Evolutionary conservation across 2,888 invertebrate genomes (phyloP), one percentile per base, ranked within the genome.

Genomic region (Andrena haemorrhoa): DNA sequence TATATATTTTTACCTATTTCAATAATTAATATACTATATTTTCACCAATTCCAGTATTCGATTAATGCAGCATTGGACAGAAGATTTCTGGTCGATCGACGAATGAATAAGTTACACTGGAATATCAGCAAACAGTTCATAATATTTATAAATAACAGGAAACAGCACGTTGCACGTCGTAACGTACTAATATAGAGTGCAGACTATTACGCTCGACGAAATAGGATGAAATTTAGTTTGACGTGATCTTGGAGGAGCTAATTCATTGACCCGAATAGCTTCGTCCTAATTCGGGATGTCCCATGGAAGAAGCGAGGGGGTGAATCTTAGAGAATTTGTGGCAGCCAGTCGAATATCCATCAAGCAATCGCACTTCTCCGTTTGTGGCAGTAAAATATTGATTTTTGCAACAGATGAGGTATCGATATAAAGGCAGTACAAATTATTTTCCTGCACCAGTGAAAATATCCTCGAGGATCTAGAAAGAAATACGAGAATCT

Each of bases 261-360:
- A 82, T 86, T 87, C 76, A 70, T 82, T 73, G 82, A 84, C 72
- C 86, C 56, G 76, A 75, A 75, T 82, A 68, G 70, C 70, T 69
- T 26, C 72, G 82, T 29, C 86, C 78, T 80, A 84, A 87, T 87
- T 88, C 61, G 61, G 69, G 75, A 58, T 75, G 64, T 81, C 76
- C 64, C 29, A 23, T 61, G 16, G 58, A 85, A 81, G 87, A 78
- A 77, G 77, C 81, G 73, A 71, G 7, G 69, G 53, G 26, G 66
- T 78, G 65, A 66, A 79, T 82, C 64, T 77, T 61, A 10, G 61
- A 58, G 77, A 79, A 75, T 75, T 75, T 82, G 47, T 71, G 49
- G 26, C 5, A 58, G 33, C 47, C 31, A 56, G 16, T 56, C 51
- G 29, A 61, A 56, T 75, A 75, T 31, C 72, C 63, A 83, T 76